phyloP scores from a whole-genome alignment of 2,113 vertebrate genomes.

The Cercopithecus mona region DNA sequence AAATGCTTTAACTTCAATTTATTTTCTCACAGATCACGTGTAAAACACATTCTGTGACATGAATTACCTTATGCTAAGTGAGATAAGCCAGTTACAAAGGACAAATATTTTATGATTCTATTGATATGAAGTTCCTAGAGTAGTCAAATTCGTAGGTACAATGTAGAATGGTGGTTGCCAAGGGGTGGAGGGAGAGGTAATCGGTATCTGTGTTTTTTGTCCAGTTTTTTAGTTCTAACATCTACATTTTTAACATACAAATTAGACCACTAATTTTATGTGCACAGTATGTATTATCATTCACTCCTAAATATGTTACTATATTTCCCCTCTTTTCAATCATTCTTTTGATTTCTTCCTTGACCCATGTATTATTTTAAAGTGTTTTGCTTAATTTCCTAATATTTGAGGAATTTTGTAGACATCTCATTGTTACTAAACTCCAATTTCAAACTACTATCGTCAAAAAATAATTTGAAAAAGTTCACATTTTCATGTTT shows the following conservation, averaged over 20 bases:
- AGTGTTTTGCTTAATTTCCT: neutral
- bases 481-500: neutral
- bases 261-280: neutral
- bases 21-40: neutral
- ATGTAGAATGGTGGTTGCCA: too few relatives aligned
- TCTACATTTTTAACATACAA: neutral
- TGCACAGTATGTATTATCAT: neutral
- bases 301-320: neutral
- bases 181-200: too few relatives aligned
- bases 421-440: neutral
- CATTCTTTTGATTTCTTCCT: neutral
- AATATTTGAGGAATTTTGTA: neutral
- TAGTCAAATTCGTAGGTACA: too few relatives aligned
- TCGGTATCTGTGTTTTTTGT: neutral
- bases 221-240: neutral
- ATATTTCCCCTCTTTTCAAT: neutral
- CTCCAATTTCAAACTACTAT: neutral
- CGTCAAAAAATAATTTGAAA: too few relatives aligned
- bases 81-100: too few relatives aligned
- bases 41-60: too few relatives aligned
- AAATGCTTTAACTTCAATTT: neutral
- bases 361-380: neutral
- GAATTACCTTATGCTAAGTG: too few relatives aligned
- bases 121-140: too few relatives aligned
- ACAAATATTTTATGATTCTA: too few relatives aligned